phyloP scores from a whole-genome alignment of 2,797 vertebrate species.

The Hydrolagus colliei region DNA sequence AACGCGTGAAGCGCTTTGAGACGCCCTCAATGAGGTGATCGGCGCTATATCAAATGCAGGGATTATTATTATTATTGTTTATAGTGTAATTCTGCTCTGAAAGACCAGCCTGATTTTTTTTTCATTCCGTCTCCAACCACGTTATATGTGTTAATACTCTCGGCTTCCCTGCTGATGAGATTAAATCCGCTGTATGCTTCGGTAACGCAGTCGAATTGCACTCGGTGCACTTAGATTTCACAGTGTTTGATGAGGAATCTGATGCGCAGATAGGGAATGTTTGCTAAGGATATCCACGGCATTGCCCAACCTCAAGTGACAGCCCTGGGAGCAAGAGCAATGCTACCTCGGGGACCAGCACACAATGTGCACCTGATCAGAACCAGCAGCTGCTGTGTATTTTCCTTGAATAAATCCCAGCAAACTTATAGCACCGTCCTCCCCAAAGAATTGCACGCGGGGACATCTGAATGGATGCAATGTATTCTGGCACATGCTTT shows the following conservation, averaged over 20 bases:
- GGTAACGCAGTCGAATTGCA: constrained; percentile 17
- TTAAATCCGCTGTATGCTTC: constrained; percentile 4
- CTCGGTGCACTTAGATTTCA: constrained; percentile 25
- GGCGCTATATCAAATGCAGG: too few species aligned
- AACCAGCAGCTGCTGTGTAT: constrained; percentile 30
- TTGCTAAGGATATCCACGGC: constrained; percentile 14
- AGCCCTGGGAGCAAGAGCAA: constrained; percentile 27
- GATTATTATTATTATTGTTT: too few species aligned
- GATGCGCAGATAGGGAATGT: constrained; percentile 23
- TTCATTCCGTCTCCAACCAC: too few species aligned
- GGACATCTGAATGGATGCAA: constrained; percentile 28
- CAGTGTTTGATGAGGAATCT: constrained; percentile 29
- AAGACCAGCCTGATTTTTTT: too few species aligned
- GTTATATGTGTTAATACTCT: too few species aligned
- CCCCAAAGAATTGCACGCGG: constrained; percentile 19
- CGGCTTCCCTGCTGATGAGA: neutral
- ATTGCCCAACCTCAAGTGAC: constrained; percentile 27
- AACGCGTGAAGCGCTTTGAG: too few species aligned
- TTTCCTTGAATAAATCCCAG: constrained; percentile 29
- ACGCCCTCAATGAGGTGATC: too few species aligned
- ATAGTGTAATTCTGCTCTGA: too few species aligned
- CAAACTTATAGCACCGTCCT: constrained; percentile 25
- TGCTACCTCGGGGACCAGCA: constrained; percentile 13
- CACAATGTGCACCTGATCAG: constrained; percentile 31
- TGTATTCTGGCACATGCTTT: constrained; percentile 32